Base-by-base conservation (phyloP, 92 coral and sea anemone genomes). In the Epizoanthus scotinus region DNA sequence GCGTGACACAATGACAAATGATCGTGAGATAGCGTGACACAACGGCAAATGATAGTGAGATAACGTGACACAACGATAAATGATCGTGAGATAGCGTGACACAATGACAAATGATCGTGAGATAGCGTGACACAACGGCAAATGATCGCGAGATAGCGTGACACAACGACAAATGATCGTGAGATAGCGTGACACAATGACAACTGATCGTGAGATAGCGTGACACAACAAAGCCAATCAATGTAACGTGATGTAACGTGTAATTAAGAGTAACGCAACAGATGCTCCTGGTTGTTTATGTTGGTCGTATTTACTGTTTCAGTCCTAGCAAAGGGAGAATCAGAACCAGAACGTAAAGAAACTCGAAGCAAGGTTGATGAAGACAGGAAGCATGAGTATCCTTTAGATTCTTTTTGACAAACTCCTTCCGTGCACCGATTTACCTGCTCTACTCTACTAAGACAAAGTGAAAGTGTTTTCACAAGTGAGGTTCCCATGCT, bases 381-480 rank as follows among this genome's bases (percentile, higher is more conserved):
- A 82, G 99, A 95, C 83, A 90, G 99, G 75, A 95, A 95, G 73
- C 99, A 95, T 59, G 99, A 95, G 97, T 95, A 95, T 95, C 99
- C 99, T 93, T 87, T 83, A 31, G 15, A 36, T 40, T 47, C 8
- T 1, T 31, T 31, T 31, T 1, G 1, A 31, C 36, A 4, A 1
- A 31, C 36, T 31, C n/a, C n/a, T 31, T 31, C 36, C 36, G 36
- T 31, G 36, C 36, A 31, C 36, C 4, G 36, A 31, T 31, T 31
- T 31, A 4, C 36, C 36, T 1, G 36, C 4, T 31, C 2, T 31
- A 4, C 4, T 4, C 36, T 31, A 31, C 36, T 4, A n/a, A n/a
- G n/a, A n/a, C 36, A 31, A 1, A 31, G 4, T 31, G 36, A 31
- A 31, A 31, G 36, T 31, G 36, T 31, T 1, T 31, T 31, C 36